phyloP scores from a whole-genome alignment of 2,797 vertebrate genomes.

The Varecia variegata region DNA sequence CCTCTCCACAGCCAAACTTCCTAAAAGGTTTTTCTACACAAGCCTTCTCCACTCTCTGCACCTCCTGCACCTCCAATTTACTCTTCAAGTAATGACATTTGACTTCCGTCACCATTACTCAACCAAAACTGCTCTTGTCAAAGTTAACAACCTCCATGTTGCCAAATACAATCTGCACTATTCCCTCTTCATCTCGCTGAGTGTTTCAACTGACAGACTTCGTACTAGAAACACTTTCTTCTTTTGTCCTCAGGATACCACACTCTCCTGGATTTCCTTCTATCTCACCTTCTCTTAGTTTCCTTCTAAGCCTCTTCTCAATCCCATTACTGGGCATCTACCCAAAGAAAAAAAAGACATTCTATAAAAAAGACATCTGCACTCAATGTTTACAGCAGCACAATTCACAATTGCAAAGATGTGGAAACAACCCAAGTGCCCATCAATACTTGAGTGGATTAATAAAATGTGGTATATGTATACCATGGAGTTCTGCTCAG shows the following conservation, averaged over 20 bases:
- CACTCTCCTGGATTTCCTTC: not conserved
- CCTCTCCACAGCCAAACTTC: conserved; percentile 23
- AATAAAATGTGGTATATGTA: too few species aligned
- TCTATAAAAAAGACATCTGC: too few species aligned
- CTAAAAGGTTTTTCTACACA: conserved; percentile 37
- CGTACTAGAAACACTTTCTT: not conserved
- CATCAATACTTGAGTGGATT: too few species aligned
- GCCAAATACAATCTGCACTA: not conserved
- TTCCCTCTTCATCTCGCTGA: not conserved
- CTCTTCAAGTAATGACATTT: not conserved
- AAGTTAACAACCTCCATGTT: conserved; percentile 18
- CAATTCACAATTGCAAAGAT: too few species aligned
- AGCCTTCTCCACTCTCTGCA: not conserved
- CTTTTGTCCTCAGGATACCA: not conserved
- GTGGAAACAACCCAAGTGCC: too few species aligned
- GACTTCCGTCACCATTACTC: not conserved
- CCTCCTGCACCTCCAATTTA: conserved; percentile 12
- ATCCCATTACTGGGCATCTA: too few species aligned
- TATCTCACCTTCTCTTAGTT: not conserved
- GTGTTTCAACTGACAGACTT: not conserved
- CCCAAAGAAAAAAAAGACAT: too few species aligned
- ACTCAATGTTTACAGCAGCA: too few species aligned
- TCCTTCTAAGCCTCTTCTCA: not conserved
- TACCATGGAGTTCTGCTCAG: too few species aligned
- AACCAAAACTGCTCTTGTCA: conserved; percentile 34